These are phyloP conservation scores for Limnephilus lunatus DNA, from an alignment of 2,888 invertebrate genomes.

Conservation along the genomic window DNA sequence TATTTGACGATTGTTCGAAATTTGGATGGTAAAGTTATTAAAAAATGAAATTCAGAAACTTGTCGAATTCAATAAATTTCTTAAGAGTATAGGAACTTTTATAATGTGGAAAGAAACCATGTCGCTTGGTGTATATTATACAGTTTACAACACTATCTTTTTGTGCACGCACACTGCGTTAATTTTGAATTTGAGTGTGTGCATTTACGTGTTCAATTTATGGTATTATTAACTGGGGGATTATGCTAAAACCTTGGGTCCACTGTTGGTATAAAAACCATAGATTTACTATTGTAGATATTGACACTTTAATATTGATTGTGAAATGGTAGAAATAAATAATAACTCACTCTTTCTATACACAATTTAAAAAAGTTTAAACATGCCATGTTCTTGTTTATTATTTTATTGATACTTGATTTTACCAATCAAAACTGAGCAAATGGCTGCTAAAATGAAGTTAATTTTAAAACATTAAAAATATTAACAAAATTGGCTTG, in stretches of 20 bases:
- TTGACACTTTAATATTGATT: not conserved
- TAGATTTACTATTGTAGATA: not conserved
- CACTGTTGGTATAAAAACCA: not conserved
- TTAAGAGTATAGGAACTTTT: not conserved
- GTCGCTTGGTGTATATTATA: not conserved
- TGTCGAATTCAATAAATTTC: not conserved
- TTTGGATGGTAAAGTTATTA: not conserved
- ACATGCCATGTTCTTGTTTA: not conserved
- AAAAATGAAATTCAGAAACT: not conserved
- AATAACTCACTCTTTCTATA: not conserved
- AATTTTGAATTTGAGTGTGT: not conserved
- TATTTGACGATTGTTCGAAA: not conserved
- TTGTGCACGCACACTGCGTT: not conserved
- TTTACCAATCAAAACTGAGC: not conserved
- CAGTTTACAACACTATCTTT: not conserved
- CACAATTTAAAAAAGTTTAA: not conserved
- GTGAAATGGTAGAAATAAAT: not conserved
- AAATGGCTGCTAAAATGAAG: not conserved
- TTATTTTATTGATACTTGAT: not conserved
- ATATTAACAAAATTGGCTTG: not conserved
- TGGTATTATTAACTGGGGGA: not conserved
- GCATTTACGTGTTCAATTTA: not conserved
- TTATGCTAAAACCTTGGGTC: not conserved
- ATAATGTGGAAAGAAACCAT: not conserved
- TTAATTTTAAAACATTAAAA: not conserved